Percentiles rank a stretch among this genome's conserved stretches.
Evolutionary conservation across 2,797 vertebrate species (phyloP).

Genomic region (Scolopax bukidnonensis): DNA sequence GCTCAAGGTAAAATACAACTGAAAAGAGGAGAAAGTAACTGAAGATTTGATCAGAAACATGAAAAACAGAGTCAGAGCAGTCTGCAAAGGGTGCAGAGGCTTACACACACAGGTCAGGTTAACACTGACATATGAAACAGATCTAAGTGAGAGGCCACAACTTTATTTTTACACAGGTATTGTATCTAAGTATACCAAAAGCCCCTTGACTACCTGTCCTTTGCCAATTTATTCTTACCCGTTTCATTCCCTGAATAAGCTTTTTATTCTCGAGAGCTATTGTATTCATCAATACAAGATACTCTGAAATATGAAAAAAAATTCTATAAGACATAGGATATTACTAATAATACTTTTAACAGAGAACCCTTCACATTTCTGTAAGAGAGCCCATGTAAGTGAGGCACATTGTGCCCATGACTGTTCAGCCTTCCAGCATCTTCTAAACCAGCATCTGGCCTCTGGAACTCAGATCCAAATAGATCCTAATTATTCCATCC

Average conservation of each 20-base stretch:
- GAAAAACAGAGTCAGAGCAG: not conserved
- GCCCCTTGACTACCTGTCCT: not conserved
- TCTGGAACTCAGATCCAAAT: not conserved
- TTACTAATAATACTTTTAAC: not conserved
- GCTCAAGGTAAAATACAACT: not conserved
- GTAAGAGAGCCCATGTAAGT: not conserved
- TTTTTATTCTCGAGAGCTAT: not conserved
- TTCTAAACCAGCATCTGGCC: not conserved
- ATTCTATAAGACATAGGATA: not conserved
- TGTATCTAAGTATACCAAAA: not conserved
- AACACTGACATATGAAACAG: not conserved
- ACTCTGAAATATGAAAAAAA: not conserved
- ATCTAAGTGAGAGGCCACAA: not conserved
- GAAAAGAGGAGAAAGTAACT: not conserved
- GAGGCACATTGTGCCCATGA: fast-evolving
- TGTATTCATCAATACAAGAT: not conserved
- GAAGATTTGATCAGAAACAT: not conserved
- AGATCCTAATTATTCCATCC: not conserved
- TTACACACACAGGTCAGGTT: not conserved
- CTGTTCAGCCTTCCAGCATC: not conserved
- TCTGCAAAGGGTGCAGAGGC: not conserved
- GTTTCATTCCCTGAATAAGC: not conserved
- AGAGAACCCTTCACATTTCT: not conserved
- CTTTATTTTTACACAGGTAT: not conserved
- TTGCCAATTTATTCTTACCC: not conserved